Evolutionary conservation across 2,888 invertebrate genomes (phyloP).

Genomic region (Peribatodes rhomboidaria): DNA sequence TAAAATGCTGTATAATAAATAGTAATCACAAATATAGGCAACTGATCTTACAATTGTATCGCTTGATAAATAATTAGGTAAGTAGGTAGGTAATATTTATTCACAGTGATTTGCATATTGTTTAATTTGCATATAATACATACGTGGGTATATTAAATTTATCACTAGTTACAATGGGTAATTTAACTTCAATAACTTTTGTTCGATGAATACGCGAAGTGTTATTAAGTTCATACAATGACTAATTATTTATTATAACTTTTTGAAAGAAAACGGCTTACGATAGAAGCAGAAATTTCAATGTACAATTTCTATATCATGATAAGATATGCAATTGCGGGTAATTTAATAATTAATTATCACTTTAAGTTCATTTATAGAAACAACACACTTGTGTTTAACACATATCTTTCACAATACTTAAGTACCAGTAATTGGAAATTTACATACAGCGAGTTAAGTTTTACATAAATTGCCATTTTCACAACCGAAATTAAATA

Average conservation of each 20-base stretch:
- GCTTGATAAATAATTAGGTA: neutral
- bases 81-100: constrained; percentile 8
- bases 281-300: constrained; percentile 27
- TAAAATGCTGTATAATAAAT: constrained; percentile 28
- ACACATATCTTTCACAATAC: constrained; percentile 79
- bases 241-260: constrained; percentile 36
- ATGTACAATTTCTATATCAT: constrained; percentile 38
- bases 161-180: constrained; percentile 32
- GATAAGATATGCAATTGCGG: constrained; percentile 70
- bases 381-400: constrained; percentile 80
- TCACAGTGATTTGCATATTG: constrained; percentile 48
- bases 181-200: constrained; percentile 35
- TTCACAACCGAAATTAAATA: constrained; percentile 87
- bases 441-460: constrained; percentile 81
- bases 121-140: constrained; percentile 40
- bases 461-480: constrained; percentile 84
- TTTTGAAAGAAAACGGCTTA: constrained; percentile 38
- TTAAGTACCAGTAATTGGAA: constrained; percentile 78
- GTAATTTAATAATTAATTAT: constrained; percentile 62
- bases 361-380: constrained; percentile 63
- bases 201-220: constrained; percentile 37
- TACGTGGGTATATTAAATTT: constrained; percentile 23
- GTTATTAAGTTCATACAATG: constrained; percentile 39
- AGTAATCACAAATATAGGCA: constrained; percentile 32
- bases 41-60: constrained; percentile 13